Base-by-base conservation (phyloP, 2,888 invertebrate genomes). In the Erebia palarica region DNA sequence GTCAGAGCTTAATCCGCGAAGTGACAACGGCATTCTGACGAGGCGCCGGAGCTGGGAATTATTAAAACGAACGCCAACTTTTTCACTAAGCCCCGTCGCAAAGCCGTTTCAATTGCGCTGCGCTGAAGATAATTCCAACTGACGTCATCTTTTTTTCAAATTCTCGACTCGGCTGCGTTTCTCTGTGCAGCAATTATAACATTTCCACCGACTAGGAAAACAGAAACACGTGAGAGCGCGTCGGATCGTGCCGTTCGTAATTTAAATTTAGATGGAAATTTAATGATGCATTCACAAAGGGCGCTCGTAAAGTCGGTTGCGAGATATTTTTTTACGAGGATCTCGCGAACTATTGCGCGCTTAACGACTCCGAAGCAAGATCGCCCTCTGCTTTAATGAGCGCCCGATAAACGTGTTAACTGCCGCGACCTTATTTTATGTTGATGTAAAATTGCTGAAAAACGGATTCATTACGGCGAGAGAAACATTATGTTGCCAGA, bases 61-160 rank as follows among this genome's bases (percentile, higher is more conserved):
- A 92, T 93, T 92, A 93, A 93, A 93, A 92, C 92, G 93, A 92
- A 92, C 92, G 92, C 92, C 92, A 93, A 92, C 92, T 93, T 93
- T 93, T 93, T 92, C 91, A 91, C 91, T 92, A 91, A 92, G 92
- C 92, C 88, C 82, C 89, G 91, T 91, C 91, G 91, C 92, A 93
- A 93, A 93, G 93, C 93, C 92, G 92, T 92, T 92, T 92, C 92
- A 92, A 92, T 92, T 92, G 93, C 92, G 90, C 92, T 90, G 91
- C 91, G 92, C 93, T 92, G 93, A 92, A 93, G 92, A 92, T 92
- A 92, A 92, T 92, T 92, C 92, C 92, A 81, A 91, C 91, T 92
- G 92, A 92, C 92, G 93, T 93, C 92, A 92, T 92, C 92, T 92
- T 92, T 93, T 86, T 92, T 92, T 91, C 89, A 88, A 91, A 91